Evolutionary conservation across 2,888 invertebrate genomes (phyloP), one percentile per base, ranked within the genome.

Genomic region (Shargacucullia verbasci): DNA sequence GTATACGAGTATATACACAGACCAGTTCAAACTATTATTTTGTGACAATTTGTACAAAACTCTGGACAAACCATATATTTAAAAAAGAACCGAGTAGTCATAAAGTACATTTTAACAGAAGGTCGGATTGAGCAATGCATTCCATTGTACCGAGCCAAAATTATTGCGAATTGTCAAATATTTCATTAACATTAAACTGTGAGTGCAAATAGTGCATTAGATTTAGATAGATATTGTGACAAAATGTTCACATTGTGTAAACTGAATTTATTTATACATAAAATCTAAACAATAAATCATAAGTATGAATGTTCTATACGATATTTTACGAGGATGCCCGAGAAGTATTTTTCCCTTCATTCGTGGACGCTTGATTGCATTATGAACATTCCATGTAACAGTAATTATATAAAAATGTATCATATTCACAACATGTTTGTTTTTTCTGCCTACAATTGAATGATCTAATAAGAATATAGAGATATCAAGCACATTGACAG

Each of bases 41-140:
- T 41, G 33, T 34, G 12, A 35, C 10, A n/a, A 8, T 9, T 1
- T 39, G 6, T 44, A 15, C 9, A 14, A 34, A 41, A 13, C 40
- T 14, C 15, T 35, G 10, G 20, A 47, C 7, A n/a, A 54, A 45
- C 11, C 20, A 40, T 31, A 20, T n/a, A 1, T 14, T 39, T 39
- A 9, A 2, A 44, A 29, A 13, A 7, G 20, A 55, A 7, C 10
- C 20, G 13, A 15, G 29, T 25, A 6, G n/a, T 31, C 5, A 25
- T 33, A 56, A 57, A 46, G 15, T 15, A 8, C 29, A 20, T 46
- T 34, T 11, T n/a, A 29, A 15, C 11, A 14, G 11, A 48, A 48
- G 45, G 45, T 71, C 54, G 47, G 20, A 44, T 47, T 44, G 29
- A n/a, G 50, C 41, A 66, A 61, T 38, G n/a, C 20, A 20, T 3